Evolutionary conservation across 2,888 invertebrate genomes (phyloP).

Genomic region (Podabrus alpinus): DNA sequence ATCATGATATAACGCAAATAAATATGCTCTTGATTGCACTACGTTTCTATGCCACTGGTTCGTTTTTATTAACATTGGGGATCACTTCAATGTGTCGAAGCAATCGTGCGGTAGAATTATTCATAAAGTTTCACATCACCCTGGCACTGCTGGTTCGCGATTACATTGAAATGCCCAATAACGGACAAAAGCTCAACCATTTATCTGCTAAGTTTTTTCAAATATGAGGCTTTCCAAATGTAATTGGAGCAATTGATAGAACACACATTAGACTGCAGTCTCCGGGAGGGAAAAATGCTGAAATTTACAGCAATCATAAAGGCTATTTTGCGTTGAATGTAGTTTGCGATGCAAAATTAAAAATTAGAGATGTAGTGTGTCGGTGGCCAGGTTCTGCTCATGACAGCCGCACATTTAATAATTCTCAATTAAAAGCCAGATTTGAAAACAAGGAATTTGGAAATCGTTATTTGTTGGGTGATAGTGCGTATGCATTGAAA

Average conservation of each 20-base stretch:
- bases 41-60: background rate
- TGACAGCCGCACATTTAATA: slow-evolving; percentile 3
- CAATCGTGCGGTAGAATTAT: background rate
- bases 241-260: too few species aligned
- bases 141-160: too few species aligned
- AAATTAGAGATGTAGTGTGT: background rate
- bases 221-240: too few species aligned
- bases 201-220: too few species aligned
- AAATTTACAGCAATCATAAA: too few species aligned
- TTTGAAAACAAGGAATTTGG: background rate
- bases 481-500: background rate
- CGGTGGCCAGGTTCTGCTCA: background rate
- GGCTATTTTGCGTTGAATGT: too few species aligned
- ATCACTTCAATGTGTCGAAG: background rate
- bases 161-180: too few species aligned
- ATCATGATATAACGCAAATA: background rate
- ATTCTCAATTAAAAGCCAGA: background rate
- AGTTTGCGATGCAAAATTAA: background rate
- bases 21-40: too few species aligned
- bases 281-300: too few species aligned
- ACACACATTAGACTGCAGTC: too few species aligned
- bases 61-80: background rate
- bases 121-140: too few species aligned
- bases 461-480: background rate
- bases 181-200: too few species aligned